These are phyloP conservation scores for Atta texana DNA, from an alignment of 1,140 invertebrate species.

Conservation along the genomic window DNA sequence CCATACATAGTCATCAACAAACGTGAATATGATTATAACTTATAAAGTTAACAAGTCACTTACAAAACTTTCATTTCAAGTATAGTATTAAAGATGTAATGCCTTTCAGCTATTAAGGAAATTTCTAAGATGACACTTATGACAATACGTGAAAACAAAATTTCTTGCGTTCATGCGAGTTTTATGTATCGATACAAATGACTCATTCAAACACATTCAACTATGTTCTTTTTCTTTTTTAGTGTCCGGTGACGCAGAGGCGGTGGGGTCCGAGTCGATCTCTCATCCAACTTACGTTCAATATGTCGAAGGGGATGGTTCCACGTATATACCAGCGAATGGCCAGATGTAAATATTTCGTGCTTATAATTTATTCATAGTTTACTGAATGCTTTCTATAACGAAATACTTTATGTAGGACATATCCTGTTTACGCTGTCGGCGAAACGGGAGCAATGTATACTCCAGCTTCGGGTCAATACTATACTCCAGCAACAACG, in stretches of 20 bases:
- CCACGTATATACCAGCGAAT: conserved; percentile 90
- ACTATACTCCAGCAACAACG: conserved; percentile 87
- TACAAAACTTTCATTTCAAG: background rate
- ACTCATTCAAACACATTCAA: background rate
- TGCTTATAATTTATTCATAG: background rate
- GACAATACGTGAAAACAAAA: background rate
- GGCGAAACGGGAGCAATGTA: conserved; percentile 91
- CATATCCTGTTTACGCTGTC: conserved; percentile 94
- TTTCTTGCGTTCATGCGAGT: conserved; percentile 5
- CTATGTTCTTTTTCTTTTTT: conserved; percentile 70
- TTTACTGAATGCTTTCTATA: conserved; percentile 14
- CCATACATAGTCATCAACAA: background rate
- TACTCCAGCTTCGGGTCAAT: conserved; percentile 89
- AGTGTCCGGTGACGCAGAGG: conserved; percentile 86
- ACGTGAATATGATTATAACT: background rate
- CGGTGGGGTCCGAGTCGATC: conserved; percentile 87
- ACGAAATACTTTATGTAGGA: conserved; percentile 87
- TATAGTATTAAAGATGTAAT: background rate
- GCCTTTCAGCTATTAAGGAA: background rate
- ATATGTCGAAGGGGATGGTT: conserved; percentile 90
- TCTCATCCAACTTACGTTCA: conserved; percentile 90
- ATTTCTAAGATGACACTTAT: background rate
- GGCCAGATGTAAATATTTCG: conserved; percentile 87
- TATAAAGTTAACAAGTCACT: background rate
- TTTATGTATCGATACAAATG: conserved; percentile 5